phyloP scores from a whole-genome alignment of 2,113 vertebrate genomes.

The Zootoca vivipara region DNA sequence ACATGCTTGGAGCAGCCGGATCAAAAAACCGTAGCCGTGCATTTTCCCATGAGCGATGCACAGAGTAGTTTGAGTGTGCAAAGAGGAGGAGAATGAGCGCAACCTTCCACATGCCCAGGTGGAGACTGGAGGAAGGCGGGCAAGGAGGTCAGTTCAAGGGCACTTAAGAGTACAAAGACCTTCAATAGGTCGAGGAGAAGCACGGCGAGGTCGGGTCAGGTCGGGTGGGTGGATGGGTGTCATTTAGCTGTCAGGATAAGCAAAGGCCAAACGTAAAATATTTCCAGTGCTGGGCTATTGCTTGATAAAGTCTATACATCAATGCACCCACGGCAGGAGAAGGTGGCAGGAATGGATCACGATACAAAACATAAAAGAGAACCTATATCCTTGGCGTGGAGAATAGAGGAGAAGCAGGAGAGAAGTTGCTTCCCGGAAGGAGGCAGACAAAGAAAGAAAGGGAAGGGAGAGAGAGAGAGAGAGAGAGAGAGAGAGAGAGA shows the following conservation, averaged over 20 bases:
- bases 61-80: background rate
- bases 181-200: background rate
- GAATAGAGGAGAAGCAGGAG: background rate
- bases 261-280: background rate
- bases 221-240: background rate
- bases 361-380: conserved; percentile 25
- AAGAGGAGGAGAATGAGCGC: accelerated
- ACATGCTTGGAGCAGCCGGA: accelerated
- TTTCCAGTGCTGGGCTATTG: conserved; percentile 54
- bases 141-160: background rate
- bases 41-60: background rate
- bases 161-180: background rate
- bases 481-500: background rate
- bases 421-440: background rate
- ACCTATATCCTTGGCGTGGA: background rate
- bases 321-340: background rate
- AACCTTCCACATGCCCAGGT: background rate
- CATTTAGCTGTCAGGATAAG: background rate
- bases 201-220: background rate
- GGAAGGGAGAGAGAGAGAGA: background rate
- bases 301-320: conserved; percentile 45
- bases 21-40: background rate
- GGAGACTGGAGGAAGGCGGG: background rate
- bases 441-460: too few species aligned
- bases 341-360: background rate